Evolutionary conservation across 2,888 invertebrate species (phyloP), one percentile per base, ranked within the genome.

Genomic region (Calameuta pallipes): DNA sequence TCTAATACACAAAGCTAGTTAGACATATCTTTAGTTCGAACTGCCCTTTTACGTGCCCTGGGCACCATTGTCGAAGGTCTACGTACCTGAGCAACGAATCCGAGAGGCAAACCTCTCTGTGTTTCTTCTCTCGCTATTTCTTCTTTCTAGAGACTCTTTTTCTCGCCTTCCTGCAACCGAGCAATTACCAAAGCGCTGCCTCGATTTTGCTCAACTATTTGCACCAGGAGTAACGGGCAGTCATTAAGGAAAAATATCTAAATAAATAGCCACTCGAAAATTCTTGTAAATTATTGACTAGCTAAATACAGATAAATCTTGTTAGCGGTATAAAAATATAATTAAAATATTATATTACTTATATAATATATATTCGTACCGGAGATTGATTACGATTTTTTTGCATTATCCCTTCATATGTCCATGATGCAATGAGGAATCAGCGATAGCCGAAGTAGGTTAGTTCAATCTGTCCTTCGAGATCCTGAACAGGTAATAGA

Each of bases 181-280:
- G 33, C 12, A 71, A 71, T 71, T 71, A 71, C 15, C 71, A 33
- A 71, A 31, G 71, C 11, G 34, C 31, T 71, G 31, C 71, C 33
- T 23, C 2, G 71, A 11, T 71, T 34, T 71, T 71, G 9, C 1
- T 71, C 71, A 9, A 12, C 13, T 34, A 71, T 71, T n/a, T 23
- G 31, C 12, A 34, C 71, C 71, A 31, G 71, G 71, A 71, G 71
- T 71, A 71, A 71, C 71, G 71, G 71, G 9, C 71, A 34, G 34
- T 71, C 71, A 6, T 71, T 34, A 34, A 71, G 6, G 12, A 34
- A 71, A 71, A 31, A 9, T 33, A 56, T 2, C 6, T 56, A 71
- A 31, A 68, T 23, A 69, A 75, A 71, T 75, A 78, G 68, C 77
- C 73, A 73, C 56, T 23, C 56, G 6, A 56, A 56, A 23, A 23